phyloP scores from a whole-genome alignment of 2,888 invertebrate genomes.

The Saturnia pavonia region DNA sequence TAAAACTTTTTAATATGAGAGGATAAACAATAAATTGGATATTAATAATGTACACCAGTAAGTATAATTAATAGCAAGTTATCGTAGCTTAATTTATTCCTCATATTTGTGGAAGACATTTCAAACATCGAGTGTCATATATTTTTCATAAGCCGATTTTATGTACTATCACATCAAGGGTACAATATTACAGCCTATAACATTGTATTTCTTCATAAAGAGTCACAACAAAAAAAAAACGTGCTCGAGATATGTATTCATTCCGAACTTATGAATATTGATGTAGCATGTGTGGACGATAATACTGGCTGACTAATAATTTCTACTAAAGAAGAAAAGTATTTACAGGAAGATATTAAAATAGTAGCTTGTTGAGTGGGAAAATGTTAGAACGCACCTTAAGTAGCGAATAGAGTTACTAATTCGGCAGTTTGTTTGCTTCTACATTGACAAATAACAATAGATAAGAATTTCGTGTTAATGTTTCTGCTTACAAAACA shows the following conservation, averaged over 20 bases:
- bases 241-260: background rate
- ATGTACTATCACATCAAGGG: background rate
- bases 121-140: no score
- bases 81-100: no score
- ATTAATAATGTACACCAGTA: no score
- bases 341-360: background rate
- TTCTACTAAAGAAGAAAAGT: background rate
- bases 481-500: slow-evolving; percentile 49
- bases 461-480: slow-evolving; percentile 68
- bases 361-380: slow-evolving; percentile 12
- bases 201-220: background rate
- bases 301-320: no score
- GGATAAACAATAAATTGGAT: no score
- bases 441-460: slow-evolving; percentile 67
- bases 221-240: background rate
- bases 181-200: background rate
- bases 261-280: background rate
- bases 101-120: no score
- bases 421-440: slow-evolving; percentile 66
- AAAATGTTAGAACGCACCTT: slow-evolving; percentile 35
- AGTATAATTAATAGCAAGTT: no score
- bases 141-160: no score
- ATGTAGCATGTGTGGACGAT: no score
- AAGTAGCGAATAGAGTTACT: slow-evolving; percentile 40
- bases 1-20: no score